Conservation (phyloP, 2,888 invertebrate species). For the Lomographa bimaculata region DNA sequence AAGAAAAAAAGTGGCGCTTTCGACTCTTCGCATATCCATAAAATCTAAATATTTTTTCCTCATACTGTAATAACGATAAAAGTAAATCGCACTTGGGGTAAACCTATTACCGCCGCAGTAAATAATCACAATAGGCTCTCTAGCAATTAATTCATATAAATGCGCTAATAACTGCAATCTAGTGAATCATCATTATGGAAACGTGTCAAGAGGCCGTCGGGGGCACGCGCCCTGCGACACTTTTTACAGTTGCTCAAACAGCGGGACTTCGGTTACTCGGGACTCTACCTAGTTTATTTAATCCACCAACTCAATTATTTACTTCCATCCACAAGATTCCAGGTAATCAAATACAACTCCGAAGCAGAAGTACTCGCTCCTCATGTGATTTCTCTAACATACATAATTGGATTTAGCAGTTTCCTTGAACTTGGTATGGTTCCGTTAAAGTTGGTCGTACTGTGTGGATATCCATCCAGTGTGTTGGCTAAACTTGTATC, state of each 20-base stretch:
- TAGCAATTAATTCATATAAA: constrained; percentile 47
- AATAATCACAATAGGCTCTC: constrained; percentile 28
- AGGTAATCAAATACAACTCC: constrained; percentile 31
- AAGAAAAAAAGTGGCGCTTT: constrained; percentile 8
- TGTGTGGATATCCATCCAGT: constrained; percentile 41
- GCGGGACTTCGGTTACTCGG: constrained; percentile 18
- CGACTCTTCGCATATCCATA: constrained; percentile 8
- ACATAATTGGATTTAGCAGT: constrained; percentile 47
- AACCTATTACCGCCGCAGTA: constrained; percentile 28
- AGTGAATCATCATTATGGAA: constrained; percentile 64
- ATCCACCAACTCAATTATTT: constrained; percentile 42
- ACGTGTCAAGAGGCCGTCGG: constrained; percentile 59
- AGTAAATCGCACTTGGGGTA: constrained; percentile 23
- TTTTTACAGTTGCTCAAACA: constrained; percentile 29
- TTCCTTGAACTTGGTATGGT: constrained; percentile 41
- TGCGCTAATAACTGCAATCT: constrained; percentile 56
- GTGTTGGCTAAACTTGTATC: constrained; percentile 39
- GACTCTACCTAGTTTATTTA: constrained; percentile 51
- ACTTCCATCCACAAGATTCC: constrained; percentile 27
- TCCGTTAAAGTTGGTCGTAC: constrained; percentile 39
- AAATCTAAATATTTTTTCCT: constrained; percentile 16
- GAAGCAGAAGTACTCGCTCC: constrained; percentile 16
- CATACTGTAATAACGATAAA: constrained; percentile 29
- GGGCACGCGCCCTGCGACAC: constrained; percentile 41
- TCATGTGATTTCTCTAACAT: constrained; percentile 32